Evolutionary conservation across 2,797 vertebrate genomes (phyloP).

Genomic region (Pristis pectinata): DNA sequence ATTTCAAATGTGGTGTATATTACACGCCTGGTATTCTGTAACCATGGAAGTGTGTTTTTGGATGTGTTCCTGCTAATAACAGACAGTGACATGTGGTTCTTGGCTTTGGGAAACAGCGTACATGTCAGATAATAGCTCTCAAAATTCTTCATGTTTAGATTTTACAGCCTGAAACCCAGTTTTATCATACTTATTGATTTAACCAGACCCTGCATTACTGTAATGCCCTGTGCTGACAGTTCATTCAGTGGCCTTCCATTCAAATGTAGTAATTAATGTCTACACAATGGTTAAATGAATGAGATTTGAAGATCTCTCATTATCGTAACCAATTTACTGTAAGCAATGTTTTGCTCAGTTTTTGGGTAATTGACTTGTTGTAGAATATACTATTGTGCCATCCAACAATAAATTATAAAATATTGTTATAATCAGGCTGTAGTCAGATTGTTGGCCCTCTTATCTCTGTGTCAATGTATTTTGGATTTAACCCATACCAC

Average conservation of each 20-base stretch:
- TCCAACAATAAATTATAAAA: background rate
- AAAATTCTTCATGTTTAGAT: background rate
- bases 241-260: no score
- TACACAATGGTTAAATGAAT: background rate
- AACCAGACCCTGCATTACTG: background rate
- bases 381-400: background rate
- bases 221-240: background rate
- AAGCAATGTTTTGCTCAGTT: background rate
- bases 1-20: background rate
- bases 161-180: background rate
- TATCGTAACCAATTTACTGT: background rate
- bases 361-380: background rate
- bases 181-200: background rate
- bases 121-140: background rate
- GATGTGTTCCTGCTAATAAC: conserved; percentile 1
- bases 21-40: background rate
- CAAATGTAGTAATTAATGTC: background rate
- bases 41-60: background rate
- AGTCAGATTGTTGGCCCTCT: background rate
- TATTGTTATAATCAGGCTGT: background rate
- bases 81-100: background rate
- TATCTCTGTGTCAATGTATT: background rate
- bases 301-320: background rate
- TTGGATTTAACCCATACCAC: background rate
- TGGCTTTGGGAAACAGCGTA: background rate